A percentile compares a stretch with the other conserved stretches of the same genome.
phyloP scores from a whole-genome alignment of 2,888 invertebrate species.

The Lamproptera curius region DNA sequence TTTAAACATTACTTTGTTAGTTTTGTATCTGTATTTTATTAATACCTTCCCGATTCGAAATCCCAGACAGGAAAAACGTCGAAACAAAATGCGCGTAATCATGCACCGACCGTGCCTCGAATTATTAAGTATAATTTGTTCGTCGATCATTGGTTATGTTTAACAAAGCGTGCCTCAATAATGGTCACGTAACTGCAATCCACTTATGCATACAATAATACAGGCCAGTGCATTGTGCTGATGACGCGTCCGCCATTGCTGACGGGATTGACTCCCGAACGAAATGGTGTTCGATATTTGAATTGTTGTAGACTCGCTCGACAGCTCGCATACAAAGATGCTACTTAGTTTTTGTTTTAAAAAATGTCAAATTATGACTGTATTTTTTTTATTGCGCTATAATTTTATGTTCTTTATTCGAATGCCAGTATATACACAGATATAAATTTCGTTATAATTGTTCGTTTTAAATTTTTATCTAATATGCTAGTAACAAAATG shows the following conservation, averaged over 20 bases:
- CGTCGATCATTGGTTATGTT: slow-evolving; percentile 27
- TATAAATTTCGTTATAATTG: too few species aligned
- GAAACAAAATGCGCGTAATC: slow-evolving; percentile 15
- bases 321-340: not conserved
- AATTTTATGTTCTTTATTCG: too few species aligned
- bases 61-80: slow-evolving; percentile 5
- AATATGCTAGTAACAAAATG: too few species aligned
- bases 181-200: slow-evolving; percentile 38
- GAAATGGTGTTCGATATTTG: slow-evolving; percentile 1
- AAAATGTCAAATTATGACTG: too few species aligned
- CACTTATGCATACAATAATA: slow-evolving; percentile 38
- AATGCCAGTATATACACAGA: too few species aligned
- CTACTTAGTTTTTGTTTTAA: not conserved
- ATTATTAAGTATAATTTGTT: slow-evolving; percentile 23
- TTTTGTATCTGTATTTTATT: too few species aligned
- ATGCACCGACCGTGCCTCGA: slow-evolving; percentile 16
- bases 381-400: too few species aligned
- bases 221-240: slow-evolving; percentile 36
- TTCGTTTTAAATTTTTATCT: too few species aligned
- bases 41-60: not conserved
- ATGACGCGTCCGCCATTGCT: slow-evolving; percentile 16
- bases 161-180: slow-evolving; percentile 32
- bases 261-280: slow-evolving; percentile 5
- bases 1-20: too few species aligned
- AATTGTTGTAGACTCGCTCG: not conserved